Evolutionary conservation across 2,888 invertebrate genomes (phyloP).

Genomic region (Stenodera caucasica): DNA sequence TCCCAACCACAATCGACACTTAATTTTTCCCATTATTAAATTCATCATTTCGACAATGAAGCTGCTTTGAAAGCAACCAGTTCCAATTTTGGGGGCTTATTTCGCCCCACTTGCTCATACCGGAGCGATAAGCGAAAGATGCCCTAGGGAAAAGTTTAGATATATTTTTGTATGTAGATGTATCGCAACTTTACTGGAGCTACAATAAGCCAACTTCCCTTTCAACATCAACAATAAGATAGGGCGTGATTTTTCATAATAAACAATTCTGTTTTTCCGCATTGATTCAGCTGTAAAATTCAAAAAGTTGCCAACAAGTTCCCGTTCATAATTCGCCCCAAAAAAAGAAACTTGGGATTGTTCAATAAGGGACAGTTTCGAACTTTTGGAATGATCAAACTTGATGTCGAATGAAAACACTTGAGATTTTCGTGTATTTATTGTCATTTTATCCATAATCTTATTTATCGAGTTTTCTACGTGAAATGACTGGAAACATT

Average conservation of each 20-base stretch:
- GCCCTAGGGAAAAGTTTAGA: not conserved
- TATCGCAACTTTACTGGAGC: too few relatives aligned
- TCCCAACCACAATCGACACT: not conserved
- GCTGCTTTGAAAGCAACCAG: not conserved
- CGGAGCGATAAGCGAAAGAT: conserved; percentile 1
- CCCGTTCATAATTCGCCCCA: too few relatives aligned
- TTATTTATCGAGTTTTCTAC: not conserved
- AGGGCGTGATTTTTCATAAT: not conserved
- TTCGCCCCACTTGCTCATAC: not conserved
- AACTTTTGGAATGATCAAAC: not conserved
- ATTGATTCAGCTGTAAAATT: too few relatives aligned
- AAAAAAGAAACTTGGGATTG: too few relatives aligned
- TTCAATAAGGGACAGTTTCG: not conserved
- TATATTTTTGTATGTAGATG: not conserved
- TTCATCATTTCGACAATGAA: not conserved
- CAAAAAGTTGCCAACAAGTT: too few relatives aligned
- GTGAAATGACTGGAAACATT: not conserved
- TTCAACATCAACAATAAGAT: not conserved
- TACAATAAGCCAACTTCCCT: not conserved
- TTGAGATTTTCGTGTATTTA: not conserved
- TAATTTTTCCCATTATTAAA: not conserved
- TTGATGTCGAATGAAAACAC: not conserved
- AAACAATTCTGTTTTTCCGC: not conserved
- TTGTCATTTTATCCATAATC: not conserved
- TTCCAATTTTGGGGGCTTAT: not conserved